Base-by-base conservation (phyloP, 1,140 invertebrate genomes). In the Drosophila athabasca region DNA sequence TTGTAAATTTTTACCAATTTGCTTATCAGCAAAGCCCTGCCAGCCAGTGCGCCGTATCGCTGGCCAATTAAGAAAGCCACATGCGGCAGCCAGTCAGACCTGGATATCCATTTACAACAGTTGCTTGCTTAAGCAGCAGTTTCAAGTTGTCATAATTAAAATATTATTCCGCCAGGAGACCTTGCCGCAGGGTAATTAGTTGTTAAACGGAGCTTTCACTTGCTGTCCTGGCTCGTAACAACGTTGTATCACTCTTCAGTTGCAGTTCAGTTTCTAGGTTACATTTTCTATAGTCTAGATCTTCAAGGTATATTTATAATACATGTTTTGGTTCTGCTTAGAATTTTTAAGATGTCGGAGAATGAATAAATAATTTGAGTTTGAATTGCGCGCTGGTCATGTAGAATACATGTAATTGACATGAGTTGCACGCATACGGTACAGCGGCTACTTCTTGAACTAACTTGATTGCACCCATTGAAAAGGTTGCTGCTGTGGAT, bases 61-160 rank as follows among this genome's bases (percentile, higher is more conserved):
- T 77, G 64, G 78, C 60, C 71, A 88, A 82, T 83, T 89, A 83
- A 87, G 71, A 76, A 88, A 89, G 52, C 79, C 79, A 24, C 83
- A 89, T 89, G 84, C 75, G 78, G 83, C 75, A 78, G 81, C 81
- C 59, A 78, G 81, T 82, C 59, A 24, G 6, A 9, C 13, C 26
- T 45, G 72, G 48, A 55, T 84, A 85, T 84, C 72, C 62, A 58
- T 60, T 84, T 80, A 66, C 81, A 65, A 41, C 11, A 54, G 48
- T 75, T 54, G 60, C 24, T 75, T 54, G 60, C 24, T 54, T 8
- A 1, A 19, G 17, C 53, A 24, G 15, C 41, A 54, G 49, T 48
- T 50, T 62, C 48, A 55, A 69, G 67, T 70, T 85, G 73, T 80
- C 81, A 85, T 84, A 84, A 84, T 84, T 80, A 80, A 84, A 85